Evolutionary conservation across 2,113 vertebrate species (phyloP), one percentile per base, ranked within the genome.

Genomic region (Grus americana): DNA sequence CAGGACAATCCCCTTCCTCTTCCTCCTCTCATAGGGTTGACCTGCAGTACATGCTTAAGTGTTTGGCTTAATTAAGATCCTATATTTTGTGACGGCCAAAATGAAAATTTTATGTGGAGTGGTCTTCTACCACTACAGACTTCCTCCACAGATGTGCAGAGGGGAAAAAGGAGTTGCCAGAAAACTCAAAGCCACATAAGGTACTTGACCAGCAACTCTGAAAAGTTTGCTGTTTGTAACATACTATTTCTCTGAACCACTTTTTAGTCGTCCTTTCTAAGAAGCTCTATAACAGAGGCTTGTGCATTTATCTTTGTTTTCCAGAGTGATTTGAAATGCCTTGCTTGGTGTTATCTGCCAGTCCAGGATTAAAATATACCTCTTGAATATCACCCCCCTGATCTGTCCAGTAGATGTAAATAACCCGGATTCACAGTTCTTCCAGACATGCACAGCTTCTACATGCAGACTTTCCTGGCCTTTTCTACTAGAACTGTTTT

Each of bases 381-480:
- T 59, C 66, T 58, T 74, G 22, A 74, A 44, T 32, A 65, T 38
- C 72, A 38, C 1, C 8, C 15, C 15, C 46, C 26, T 6, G 16
- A 52, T 58, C 38, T 58, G 34, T 29, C 34, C 38, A 78, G 59
- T 66, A 78, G 54, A 16, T 42, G 38, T 30, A 63, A 82, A 72
- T 19, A 54, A 62, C 30, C 19, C 11, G 9, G 38, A 67, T 26
- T 26, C 24, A 12, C 54, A n/a, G 16, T 58, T 62, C 50, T 54
- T 58, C 46, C 46, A 42, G 17, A 52, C 12, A 36, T 3, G 5
- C 32, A 32, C 46, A 52, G 24, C 27, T 32, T 46, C 22, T 32
- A 29, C 18, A 7, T 1, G 16, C 5, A 50, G 21, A 23, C 57
- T 70, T 66, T 21, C 15, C 0, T 0, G 10, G 21, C 10, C 15